Conservation (phyloP, 2,888 invertebrate species). For the Ellobium chinense region DNA sequence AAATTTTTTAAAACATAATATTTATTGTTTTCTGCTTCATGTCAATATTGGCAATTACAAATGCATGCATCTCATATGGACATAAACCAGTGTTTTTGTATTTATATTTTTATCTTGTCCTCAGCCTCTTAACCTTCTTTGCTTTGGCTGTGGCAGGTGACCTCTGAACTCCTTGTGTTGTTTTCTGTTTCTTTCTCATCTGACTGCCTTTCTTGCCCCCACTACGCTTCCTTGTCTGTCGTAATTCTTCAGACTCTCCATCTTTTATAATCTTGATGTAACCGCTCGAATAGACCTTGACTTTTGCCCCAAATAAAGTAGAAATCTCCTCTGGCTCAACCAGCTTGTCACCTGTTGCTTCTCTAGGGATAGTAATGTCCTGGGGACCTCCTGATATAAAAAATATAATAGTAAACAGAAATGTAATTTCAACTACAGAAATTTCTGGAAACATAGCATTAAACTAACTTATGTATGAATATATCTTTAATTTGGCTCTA, state of each 20-base stretch:
- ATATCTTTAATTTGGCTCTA: no score
- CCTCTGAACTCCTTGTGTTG: background rate
- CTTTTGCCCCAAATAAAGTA: slow-evolving; percentile 65
- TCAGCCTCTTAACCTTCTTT: background rate
- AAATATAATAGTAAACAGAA: background rate
- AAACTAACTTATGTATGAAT: no score
- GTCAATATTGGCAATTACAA: no score
- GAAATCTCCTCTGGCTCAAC: slow-evolving; percentile 68
- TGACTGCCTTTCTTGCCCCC: background rate
- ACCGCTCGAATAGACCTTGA: slow-evolving; percentile 62
- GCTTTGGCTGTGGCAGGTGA: background rate
- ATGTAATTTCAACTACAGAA: no score
- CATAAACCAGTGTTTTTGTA: no score
- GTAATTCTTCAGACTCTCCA: slow-evolving; percentile 10
- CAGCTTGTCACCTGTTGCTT: background rate
- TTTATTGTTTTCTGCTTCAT: no score
- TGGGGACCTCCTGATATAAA: slow-evolving; percentile 42
- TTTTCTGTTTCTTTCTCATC: background rate
- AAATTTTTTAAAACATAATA: no score
- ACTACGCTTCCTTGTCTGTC: background rate
- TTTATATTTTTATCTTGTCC: background rate
- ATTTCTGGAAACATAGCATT: no score
- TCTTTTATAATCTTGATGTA: slow-evolving; percentile 34
- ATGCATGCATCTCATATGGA: no score
- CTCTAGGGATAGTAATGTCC: slow-evolving; percentile 52